A percentile compares a stretch with the other conserved stretches of the same genome.
These are phyloP conservation scores for Ischnus inquisitorius DNA, from an alignment of 2,888 invertebrate genomes.

Conservation along the genomic window DNA sequence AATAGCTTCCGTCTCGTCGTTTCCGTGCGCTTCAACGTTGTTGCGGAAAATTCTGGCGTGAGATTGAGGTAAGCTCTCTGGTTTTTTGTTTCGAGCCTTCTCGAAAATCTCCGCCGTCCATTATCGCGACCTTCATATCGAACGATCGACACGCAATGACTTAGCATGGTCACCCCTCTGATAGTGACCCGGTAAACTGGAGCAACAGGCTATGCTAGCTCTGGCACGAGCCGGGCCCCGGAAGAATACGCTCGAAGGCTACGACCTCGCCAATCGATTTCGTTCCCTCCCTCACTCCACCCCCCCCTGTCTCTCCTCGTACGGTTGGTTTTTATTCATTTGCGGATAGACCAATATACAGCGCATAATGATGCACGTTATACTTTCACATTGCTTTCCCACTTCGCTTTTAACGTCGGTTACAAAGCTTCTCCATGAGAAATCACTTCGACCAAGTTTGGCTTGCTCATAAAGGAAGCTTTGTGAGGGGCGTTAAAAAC, in stretches of 20 bases:
- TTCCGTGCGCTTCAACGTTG: neutral
- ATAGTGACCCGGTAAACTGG: constrained; percentile 66
- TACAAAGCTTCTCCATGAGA: too few relatives aligned
- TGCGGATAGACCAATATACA: neutral
- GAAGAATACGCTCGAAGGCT: constrained; percentile 46
- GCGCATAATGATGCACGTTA: neutral
- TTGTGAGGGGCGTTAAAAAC: too few relatives aligned
- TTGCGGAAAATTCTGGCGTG: neutral
- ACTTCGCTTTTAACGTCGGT: too few relatives aligned
- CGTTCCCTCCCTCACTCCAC: neutral
- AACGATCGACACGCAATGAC: constrained; percentile 53
- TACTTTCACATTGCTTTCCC: too few relatives aligned
- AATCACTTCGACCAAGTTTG: too few relatives aligned
- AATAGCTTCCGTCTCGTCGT: neutral
- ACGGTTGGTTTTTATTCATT: constrained; percentile 12
- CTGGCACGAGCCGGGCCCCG: constrained; percentile 30
- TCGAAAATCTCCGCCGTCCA: neutral
- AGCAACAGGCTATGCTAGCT: constrained; percentile 71
- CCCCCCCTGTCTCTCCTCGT: neutral
- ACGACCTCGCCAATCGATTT: constrained; percentile 45
- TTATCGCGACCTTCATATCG: constrained; percentile 3
- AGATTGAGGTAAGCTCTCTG: neutral
- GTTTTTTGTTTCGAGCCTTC: neutral
- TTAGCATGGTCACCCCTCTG: constrained; percentile 43
- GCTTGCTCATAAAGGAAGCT: too few relatives aligned